Evolutionary conservation across 2,797 vertebrate genomes (phyloP), one percentile per base, ranked within the genome.

Genomic region (Arremon aurantiirostris): DNA sequence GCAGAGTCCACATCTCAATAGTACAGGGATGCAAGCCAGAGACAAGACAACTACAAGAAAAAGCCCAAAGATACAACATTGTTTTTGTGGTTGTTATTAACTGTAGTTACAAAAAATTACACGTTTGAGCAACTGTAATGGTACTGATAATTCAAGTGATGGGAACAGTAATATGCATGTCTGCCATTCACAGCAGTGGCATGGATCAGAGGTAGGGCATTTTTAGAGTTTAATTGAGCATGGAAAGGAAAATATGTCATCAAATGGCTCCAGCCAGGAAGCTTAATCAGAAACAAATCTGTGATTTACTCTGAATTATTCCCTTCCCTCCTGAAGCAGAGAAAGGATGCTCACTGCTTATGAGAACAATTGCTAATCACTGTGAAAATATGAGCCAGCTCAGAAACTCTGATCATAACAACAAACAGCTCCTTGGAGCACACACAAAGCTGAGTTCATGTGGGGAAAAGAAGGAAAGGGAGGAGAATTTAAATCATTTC

Each of bases 281-380:
- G 71, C 56, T 91, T 72, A 89, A 92, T 90, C 68, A 90, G 75
- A 93, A 95, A 87, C 71, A 90, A 93, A 82, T 56, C 52, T 61
- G 28, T 82, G 73, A 91, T 91, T 94, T 94, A 79, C 21, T 86
- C 73, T 66, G 88, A 93, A 82, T 84, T 89, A 93, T 92, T 90
- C 78, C 91, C 60, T 93, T 95, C 75, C 88, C 86, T 93, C 49
- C 78, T 66, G 86, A 89, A 90, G 81, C 89, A 73, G 41, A 82
- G 75, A 90, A 73, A 93, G 66, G 82, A 82, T 91, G 70, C 70
- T 94, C 76, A 75, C 52, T 8, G 15, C 82, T 91, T 82, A 84
- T 3, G 39, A 95, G 86, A 96, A 95, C 92, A 95, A 92, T 93
- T 76, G 66, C 63, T 96, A 95, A 93, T 90, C 86, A 72, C 75